Percentiles rank a stretch among this genome's conserved stretches.
Conservation (phyloP, 2,888 invertebrate genomes). For the Drosophila limbata region DNA sequence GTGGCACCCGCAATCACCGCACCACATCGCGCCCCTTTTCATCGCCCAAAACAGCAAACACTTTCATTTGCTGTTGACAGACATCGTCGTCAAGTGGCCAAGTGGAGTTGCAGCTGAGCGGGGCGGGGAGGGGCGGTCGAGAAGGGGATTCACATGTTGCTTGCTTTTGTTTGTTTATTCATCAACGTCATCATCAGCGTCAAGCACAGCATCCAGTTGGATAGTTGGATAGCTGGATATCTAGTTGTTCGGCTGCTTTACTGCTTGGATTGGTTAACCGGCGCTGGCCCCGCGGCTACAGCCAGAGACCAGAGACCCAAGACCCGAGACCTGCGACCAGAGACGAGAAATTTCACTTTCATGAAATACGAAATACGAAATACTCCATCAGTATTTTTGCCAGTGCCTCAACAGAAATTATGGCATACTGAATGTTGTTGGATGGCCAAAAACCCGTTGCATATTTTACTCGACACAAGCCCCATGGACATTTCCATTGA, state of each 20-base stretch:
- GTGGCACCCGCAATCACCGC: constrained; percentile 73
- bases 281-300: constrained; percentile 55
- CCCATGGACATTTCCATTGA: constrained; percentile 33
- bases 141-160: constrained; percentile 46
- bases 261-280: constrained; percentile 39
- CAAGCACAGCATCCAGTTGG: constrained; percentile 64
- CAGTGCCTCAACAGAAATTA: constrained; percentile 51
- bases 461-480: constrained; percentile 42
- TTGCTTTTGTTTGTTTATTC: constrained; percentile 65
- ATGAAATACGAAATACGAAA: constrained; percentile 54
- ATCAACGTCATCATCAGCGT: constrained; percentile 67
- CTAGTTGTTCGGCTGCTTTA: constrained; percentile 19
- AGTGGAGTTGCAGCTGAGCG: constrained; percentile 21
- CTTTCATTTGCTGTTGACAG: constrained; percentile 80
- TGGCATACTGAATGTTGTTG: constrained; percentile 53
- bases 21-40: constrained; percentile 56
- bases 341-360: constrained; percentile 65
- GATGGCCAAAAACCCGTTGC: constrained; percentile 50
- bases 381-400: constrained; percentile 52
- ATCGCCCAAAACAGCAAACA: constrained; percentile 62
- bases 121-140: background rate
- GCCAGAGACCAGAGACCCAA: constrained; percentile 5
- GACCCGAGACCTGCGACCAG: constrained; percentile 12
- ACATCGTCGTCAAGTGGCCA: constrained; percentile 73
- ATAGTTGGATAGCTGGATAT: constrained; percentile 35